Percentiles rank a stretch among this genome's conserved stretches.
Conservation (phyloP, 1,140 invertebrate species). For the Melitaea cinxia region DNA sequence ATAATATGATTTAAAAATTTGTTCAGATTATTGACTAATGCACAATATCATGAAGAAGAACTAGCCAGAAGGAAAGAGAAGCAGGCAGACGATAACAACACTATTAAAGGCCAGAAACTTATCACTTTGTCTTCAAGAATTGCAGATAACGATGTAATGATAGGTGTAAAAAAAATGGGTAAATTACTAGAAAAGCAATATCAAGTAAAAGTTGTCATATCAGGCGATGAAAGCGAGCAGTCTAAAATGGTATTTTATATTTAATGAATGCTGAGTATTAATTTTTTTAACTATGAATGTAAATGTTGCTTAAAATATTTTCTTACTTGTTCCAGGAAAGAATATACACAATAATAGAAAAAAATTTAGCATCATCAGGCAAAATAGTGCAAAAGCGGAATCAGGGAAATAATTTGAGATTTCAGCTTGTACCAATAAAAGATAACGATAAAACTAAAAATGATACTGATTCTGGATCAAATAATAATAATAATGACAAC, state of each 20-base stretch:
- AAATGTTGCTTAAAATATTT: too few relatives aligned
- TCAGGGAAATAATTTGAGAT: conserved; percentile 82
- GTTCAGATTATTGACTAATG: conserved; percentile 72
- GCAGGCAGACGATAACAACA: conserved; percentile 57
- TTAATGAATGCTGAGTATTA: not conserved
- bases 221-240: conserved; percentile 71
- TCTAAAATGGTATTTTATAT: conserved; percentile 73
- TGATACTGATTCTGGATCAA: conserved; percentile 35
- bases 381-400: conserved; percentile 83
- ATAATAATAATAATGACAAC: conserved; percentile 39
- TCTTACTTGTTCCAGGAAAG: conserved; percentile 81
- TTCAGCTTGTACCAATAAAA: conserved; percentile 81
- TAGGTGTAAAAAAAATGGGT: conserved; percentile 83
- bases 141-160: conserved; percentile 84
- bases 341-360: conserved; percentile 80
- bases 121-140: conserved; percentile 84
- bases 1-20: too few relatives aligned
- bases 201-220: conserved; percentile 83
- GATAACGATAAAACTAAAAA: conserved; percentile 35
- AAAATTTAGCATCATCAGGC: conserved; percentile 72
- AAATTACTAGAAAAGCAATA: conserved; percentile 84
- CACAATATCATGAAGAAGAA: conserved; percentile 75
- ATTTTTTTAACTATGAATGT: too few relatives aligned
- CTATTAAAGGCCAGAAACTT: conserved; percentile 83
- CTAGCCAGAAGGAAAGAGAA: conserved; percentile 70